Base-by-base conservation (phyloP, 1,140 invertebrate genomes). In the Stegodyphus mimosarum region DNA sequence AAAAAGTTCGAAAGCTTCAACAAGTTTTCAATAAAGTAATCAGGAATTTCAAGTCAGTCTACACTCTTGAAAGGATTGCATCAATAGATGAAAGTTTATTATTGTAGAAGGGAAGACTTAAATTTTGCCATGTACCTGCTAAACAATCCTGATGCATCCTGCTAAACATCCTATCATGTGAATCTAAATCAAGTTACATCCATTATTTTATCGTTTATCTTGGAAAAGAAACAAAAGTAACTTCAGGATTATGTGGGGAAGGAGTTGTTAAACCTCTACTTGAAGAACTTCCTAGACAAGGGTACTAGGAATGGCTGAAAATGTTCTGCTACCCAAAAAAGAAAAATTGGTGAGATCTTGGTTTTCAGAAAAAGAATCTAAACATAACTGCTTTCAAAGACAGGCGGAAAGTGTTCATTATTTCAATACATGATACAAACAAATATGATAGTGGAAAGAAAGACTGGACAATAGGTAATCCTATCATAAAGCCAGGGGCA, bases 281-380 rank as follows among this genome's bases (percentile, higher is more conserved):
- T 71, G 69, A 71, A 71, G 33, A 71, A 50, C 69, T 71, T 71
- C 10, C 69, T 71, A 10, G 69, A 50, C 69, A 71, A 71, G 69
- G 69, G 69, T 71, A 71, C 33, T 33, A 60, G 15, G 15, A 60
- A 60, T 60, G 9, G 9, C 9, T 60, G 55, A 15, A 55, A 15
- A 15, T 60, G 1, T 60, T 60, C 55, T 15, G 55, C 55, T 10
- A 5, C 55, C 15, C 15, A 60, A 60, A 60, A 60, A 60, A 60
- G 0, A 33, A 33, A 33, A 33, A 33, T 33, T 33, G 33, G 33
- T 33, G 33, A 33, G 33, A 33, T 33, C 1, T 33, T 33, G 3
- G 33, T 33, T 33, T 33, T 33, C 33, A 33, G 1, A 33, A 33
- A 33, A 33, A 33, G 33, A 33, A 33, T 33, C 33, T 33, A 33